These are phyloP conservation scores for Eurois occulta DNA, from an alignment of 2,888 invertebrate genomes.

Conservation along the genomic window DNA sequence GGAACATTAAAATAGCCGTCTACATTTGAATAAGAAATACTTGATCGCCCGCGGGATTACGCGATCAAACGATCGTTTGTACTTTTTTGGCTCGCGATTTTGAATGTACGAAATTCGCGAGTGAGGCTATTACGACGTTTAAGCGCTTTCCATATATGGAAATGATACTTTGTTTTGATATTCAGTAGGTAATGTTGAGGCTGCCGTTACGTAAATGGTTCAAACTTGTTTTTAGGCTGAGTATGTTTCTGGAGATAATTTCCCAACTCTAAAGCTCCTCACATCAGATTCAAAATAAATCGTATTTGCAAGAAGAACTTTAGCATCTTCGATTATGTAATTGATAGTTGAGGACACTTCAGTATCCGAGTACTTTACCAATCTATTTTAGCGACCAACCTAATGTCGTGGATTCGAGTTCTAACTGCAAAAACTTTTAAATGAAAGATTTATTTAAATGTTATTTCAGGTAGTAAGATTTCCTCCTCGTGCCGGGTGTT, in stretches of 20 bases:
- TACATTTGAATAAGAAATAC: conserved; percentile 88
- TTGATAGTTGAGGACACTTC: not conserved
- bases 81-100: conserved; percentile 75
- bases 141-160: conserved; percentile 54
- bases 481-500: conserved; percentile 68
- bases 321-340: not conserved
- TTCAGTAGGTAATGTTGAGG: conserved; percentile 33
- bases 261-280: not conserved
- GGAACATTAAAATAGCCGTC: conserved; percentile 87
- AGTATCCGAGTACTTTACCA: not conserved
- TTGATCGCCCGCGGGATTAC: conserved; percentile 83
- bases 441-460: conserved; percentile 70
- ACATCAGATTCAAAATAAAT: conserved; percentile 1
- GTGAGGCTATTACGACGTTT: conserved; percentile 52
- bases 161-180: conserved; percentile 51
- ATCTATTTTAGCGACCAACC: not conserved
- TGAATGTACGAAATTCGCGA: conserved; percentile 63
- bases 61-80: conserved; percentile 81
- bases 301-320: not conserved
- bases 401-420: not conserved
- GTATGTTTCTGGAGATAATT: not conserved
- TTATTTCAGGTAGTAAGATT: conserved; percentile 77
- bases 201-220: conserved; percentile 28
- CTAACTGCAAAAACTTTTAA: not conserved
- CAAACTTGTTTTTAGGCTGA: not conserved